phyloP scores from a whole-genome alignment of 2,113 vertebrate species.

The Myxocyprinus asiaticus region DNA sequence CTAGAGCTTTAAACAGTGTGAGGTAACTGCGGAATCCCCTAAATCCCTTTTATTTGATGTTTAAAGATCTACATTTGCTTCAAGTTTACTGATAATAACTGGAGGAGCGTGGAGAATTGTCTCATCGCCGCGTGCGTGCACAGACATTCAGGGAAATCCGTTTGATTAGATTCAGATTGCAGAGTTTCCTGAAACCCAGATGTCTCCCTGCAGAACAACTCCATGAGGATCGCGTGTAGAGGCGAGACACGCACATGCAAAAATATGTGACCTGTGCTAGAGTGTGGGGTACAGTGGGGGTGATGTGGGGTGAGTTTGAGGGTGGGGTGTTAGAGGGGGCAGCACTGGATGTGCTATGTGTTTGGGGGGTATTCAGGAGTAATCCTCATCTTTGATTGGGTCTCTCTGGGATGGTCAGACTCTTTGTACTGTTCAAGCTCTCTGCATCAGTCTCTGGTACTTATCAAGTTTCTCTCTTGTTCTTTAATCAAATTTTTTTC shows the following conservation, averaged over 20 bases:
- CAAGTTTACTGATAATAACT: constrained; percentile 8
- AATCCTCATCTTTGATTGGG: no score
- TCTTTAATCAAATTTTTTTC: no score
- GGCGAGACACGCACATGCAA: constrained; percentile 36
- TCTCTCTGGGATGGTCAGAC: no score
- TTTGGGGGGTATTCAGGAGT: no score
- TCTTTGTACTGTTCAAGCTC: no score
- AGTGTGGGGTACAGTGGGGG: no score
- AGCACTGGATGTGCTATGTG: no score
- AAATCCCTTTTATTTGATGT: not conserved
- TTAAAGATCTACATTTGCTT: constrained; percentile 26
- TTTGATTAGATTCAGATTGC: constrained; percentile 38
- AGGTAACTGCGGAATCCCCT: not conserved
- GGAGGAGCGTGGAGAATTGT: not conserved
- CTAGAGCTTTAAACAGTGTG: not conserved
- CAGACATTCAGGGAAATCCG: constrained; percentile 36
- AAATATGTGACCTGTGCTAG: constrained; percentile 46
- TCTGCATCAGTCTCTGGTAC: no score
- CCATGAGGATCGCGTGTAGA: constrained; percentile 54
- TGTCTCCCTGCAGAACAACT: constrained; percentile 25
- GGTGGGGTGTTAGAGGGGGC: constrained; percentile 24
- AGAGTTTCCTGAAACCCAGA: constrained; percentile 40
- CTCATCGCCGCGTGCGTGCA: not conserved
- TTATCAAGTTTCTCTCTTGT: no score
- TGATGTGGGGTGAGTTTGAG: constrained; percentile 5